Percentiles rank a stretch among this genome's conserved stretches.
Evolutionary conservation across 1,140 invertebrate genomes (phyloP).

Genomic region (Tenebrio molitor): DNA sequence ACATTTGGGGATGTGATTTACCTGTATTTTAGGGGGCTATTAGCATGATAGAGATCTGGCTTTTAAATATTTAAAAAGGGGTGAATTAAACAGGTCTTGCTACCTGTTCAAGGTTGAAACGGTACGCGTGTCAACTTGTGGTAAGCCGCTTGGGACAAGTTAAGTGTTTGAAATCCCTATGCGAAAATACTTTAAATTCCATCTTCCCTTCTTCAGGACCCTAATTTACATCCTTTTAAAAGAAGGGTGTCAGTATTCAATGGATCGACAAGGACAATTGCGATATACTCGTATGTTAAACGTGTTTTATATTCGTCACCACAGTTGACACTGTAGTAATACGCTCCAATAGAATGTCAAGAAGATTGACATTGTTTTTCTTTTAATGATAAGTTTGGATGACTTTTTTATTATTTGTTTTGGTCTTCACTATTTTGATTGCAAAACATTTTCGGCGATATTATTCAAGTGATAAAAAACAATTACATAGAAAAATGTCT

Average conservation of each 20-base stretch:
- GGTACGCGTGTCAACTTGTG: conserved; percentile 52
- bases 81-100: conserved; percentile 53
- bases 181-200: conserved; percentile 61
- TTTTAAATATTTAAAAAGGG: conserved; percentile 52
- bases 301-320: conserved; percentile 8
- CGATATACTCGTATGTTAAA: conserved; percentile 41
- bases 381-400: conserved; percentile 7
- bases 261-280: conserved; percentile 12
- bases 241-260: conserved; percentile 43
- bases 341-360: too few species aligned
- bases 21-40: conserved; percentile 41
- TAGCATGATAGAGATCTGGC: conserved; percentile 50
- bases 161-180: conserved; percentile 55
- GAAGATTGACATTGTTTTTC: conserved; percentile 20
- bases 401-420: conserved; percentile 18
- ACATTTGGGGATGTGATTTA: conserved; percentile 41
- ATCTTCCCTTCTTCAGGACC: conserved; percentile 54
- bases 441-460: conserved; percentile 9
- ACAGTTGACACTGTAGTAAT: background rate
- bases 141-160: conserved; percentile 50
- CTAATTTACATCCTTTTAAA: conserved; percentile 61
- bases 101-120: conserved; percentile 52
- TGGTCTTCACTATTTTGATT: conserved; percentile 11
- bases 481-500: background rate
- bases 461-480: background rate